Evolutionary conservation across 2,113 vertebrate genomes (phyloP).

Genomic region (Sorex araneus): DNA sequence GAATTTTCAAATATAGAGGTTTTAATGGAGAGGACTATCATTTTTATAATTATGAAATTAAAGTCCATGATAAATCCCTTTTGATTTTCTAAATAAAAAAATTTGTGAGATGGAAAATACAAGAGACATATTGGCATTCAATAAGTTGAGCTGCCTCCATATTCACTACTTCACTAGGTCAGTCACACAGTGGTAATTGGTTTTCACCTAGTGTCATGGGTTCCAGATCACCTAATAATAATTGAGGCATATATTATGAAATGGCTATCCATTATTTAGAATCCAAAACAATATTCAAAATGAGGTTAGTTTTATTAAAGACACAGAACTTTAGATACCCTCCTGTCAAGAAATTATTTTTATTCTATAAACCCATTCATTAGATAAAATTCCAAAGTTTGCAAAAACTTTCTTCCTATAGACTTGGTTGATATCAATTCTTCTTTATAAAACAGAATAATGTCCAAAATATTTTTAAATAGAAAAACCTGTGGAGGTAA

Average conservation of each 20-base stretch:
- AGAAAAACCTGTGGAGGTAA: neutral
- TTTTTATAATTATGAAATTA: constrained; percentile 9
- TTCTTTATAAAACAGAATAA: constrained; percentile 50
- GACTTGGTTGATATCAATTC: neutral
- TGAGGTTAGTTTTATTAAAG: neutral
- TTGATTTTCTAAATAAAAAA: constrained; percentile 8
- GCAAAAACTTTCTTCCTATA: neutral
- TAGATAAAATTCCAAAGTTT: neutral
- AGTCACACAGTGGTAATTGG: neutral
- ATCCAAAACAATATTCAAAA: neutral
- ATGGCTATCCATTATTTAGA: neutral
- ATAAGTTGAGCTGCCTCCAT: neutral
- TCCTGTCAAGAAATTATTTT: neutral
- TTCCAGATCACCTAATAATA: neutral
- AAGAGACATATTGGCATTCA: neutral
- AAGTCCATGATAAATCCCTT: neutral
- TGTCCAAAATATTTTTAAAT: neutral
- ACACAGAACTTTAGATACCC: neutral
- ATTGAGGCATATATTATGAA: neutral
- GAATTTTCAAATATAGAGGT: no score
- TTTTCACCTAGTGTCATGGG: neutral
- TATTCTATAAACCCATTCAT: neutral
- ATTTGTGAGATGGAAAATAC: neutral
- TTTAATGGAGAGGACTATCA: neutral
- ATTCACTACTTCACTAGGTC: neutral